Evolutionary conservation across 2,888 invertebrate genomes (phyloP), one percentile per base, ranked within the genome.

Genomic region (Beris chalybata): DNA sequence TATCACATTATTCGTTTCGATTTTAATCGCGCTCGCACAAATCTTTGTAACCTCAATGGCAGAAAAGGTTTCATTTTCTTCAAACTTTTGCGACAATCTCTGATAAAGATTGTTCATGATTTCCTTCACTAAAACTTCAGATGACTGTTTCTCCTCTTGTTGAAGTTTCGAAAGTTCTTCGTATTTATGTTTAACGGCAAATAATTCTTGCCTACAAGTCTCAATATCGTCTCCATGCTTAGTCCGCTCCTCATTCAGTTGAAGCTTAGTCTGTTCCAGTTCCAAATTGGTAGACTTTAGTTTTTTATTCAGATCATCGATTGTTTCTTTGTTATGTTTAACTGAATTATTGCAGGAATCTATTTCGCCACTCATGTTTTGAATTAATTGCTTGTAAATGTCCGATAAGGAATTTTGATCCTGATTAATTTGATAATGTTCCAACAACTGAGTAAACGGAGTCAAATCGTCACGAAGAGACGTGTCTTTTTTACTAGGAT

Each of bases 101-200:
- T 71, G 67, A 67, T 74, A 76, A 13, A 77, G 71, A 70, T 73
- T 74, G 68, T 76, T 76, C 75, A 77, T 76, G 44, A 74, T 75
- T 22, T 71, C 67, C 61, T 75, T 74, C 4, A 76, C 68, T 2
- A 67, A 7, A 4, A 67, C 44, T 22, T 43, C 54, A 4, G 69
- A 32, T 6, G 59, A 47, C 1, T 61, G 58, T 44, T 57, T 12
- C 30, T 43, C 31, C 15, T 30, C 13, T 3, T 22, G 22, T 9
- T 5, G 7, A 5, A 9, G 12, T 31, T 57, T 44, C 5, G 13
- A 43, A 11, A 57, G 15, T 5, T 67, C 59, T 6, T 69, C 66
- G 4, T 11, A 50, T 31, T 38, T 50, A 6, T 11, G 12, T 13
- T 59, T 44, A 0, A 64, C 52, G 5, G 61, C 63, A 6, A 5